These are phyloP conservation scores for Oreortyx pictus DNA, from an alignment of 2,797 vertebrate genomes.

Conservation along the genomic window DNA sequence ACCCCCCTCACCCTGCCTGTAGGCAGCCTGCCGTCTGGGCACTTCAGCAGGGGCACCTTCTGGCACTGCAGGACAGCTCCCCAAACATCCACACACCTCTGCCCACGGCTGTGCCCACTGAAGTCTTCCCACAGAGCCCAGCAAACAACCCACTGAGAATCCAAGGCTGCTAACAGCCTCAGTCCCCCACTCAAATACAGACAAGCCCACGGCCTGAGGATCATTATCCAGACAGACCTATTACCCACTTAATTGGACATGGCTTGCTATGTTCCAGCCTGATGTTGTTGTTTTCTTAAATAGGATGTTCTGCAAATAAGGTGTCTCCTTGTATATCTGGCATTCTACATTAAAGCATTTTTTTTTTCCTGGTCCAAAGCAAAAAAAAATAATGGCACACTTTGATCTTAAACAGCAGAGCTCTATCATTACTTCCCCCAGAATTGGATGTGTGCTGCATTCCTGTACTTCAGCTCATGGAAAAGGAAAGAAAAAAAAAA, in stretches of 20 bases:
- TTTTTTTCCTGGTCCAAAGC: neutral
- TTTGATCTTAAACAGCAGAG: neutral
- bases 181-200: neutral
- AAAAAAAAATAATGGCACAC: rapidly evolving
- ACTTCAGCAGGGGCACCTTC: neutral
- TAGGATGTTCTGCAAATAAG: neutral
- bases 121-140: neutral
- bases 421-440: neutral
- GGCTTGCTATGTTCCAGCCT: neutral
- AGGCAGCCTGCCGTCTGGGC: neutral
- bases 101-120: no score
- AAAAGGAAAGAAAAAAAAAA: no score
- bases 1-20: neutral
- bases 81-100: neutral
- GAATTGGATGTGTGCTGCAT: neutral
- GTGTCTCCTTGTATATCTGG: neutral
- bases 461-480: neutral
- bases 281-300: neutral
- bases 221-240: rapidly evolving
- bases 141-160: neutral
- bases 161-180: neutral
- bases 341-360: neutral
- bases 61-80: neutral
- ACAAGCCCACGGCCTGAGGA: neutral
- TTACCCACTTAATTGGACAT: neutral